phyloP scores from a whole-genome alignment of 2,888 invertebrate genomes.

The Phengaris alcon region DNA sequence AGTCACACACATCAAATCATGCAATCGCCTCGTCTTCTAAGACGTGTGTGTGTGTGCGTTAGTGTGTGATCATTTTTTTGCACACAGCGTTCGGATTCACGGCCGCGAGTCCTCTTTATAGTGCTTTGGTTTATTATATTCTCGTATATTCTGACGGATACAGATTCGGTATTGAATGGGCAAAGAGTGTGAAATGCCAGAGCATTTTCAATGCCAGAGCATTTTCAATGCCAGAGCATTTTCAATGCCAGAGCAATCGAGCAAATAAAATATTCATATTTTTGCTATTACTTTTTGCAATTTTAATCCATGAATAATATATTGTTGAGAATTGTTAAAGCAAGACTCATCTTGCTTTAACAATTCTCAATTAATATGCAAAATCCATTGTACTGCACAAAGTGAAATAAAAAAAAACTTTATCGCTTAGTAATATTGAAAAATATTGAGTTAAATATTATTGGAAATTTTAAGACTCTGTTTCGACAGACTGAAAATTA shows the following conservation, averaged over 20 bases:
- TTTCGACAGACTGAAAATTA: too few relatives aligned
- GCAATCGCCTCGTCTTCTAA: too few relatives aligned
- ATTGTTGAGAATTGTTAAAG: background rate
- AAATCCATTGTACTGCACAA: background rate
- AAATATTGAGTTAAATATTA: too few relatives aligned
- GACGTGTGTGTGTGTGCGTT: too few relatives aligned
- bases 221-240: too few relatives aligned
- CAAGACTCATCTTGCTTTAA: background rate
- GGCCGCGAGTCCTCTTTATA: background rate
- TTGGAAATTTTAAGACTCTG: too few relatives aligned
- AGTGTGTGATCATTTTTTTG: too few relatives aligned
- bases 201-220: too few relatives aligned
- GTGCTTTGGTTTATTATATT: background rate
- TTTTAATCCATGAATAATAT: constrained; percentile 11
- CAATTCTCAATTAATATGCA: background rate
- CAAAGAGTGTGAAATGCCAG: background rate
- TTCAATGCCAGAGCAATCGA: constrained; percentile 7
- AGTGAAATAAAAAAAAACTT: background rate
- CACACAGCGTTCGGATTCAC: too few relatives aligned
- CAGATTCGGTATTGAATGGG: background rate
- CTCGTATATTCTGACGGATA: background rate
- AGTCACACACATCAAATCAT: too few relatives aligned
- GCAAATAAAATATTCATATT: constrained; percentile 12
- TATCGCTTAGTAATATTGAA: background rate
- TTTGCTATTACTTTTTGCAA: constrained; percentile 7